phyloP scores from a whole-genome alignment of 2,888 invertebrate species.

The Heterodera filipjevi region DNA sequence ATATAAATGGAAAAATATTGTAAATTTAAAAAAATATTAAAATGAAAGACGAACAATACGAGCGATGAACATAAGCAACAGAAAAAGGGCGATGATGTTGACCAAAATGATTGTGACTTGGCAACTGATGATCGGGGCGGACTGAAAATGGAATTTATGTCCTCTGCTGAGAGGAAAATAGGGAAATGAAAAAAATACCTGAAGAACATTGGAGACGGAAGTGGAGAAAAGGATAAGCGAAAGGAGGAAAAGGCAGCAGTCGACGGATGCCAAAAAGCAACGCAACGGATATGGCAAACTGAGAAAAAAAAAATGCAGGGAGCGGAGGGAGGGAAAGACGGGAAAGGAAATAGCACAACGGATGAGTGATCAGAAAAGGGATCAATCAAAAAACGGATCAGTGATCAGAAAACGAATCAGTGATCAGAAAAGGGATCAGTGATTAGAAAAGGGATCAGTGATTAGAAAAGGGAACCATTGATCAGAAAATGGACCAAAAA shows the following conservation, averaged over 20 bases:
- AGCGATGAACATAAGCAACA: slow-evolving; percentile 61
- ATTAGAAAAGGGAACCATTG: too few relatives aligned
- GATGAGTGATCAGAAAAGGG: neutral
- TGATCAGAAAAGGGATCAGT: too few relatives aligned
- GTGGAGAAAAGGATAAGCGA: slow-evolving; percentile 59
- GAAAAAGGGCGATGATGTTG: slow-evolving; percentile 55
- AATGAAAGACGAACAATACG: slow-evolving; percentile 55
- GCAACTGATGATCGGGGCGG: slow-evolving; percentile 55
- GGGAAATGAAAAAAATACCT: neutral
- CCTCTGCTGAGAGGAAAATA: too few relatives aligned
- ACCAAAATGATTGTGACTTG: slow-evolving; percentile 61
- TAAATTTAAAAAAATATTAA: neutral
- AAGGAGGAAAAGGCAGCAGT: slow-evolving; percentile 58
- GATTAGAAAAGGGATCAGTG: too few relatives aligned
- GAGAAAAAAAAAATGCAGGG: slow-evolving; percentile 28
- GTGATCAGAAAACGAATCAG: neutral
- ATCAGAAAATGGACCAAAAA: neutral
- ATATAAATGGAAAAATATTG: neutral
- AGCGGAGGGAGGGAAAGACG: too few relatives aligned
- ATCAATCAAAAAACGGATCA: slow-evolving; percentile 46
- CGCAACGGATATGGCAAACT: slow-evolving; percentile 62
- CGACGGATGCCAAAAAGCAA: slow-evolving; percentile 54
- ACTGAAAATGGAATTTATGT: neutral
- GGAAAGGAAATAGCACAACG: too few relatives aligned
- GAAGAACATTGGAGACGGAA: slow-evolving; percentile 47